These are phyloP conservation scores for Meles meles DNA, from an alignment of 2,113 vertebrate genomes.

Conservation along the genomic window DNA sequence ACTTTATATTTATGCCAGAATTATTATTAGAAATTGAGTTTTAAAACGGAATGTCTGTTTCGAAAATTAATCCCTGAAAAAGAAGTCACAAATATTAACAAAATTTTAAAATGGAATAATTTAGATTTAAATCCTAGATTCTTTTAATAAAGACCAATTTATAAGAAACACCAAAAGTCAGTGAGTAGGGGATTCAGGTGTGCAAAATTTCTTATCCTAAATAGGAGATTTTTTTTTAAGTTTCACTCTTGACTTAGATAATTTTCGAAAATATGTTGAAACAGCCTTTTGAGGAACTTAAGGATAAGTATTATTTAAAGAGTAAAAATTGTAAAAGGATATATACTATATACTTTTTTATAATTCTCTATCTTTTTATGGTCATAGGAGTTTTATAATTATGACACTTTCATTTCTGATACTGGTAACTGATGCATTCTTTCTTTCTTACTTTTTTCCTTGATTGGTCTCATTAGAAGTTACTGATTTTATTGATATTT, in stretches of 20 bases:
- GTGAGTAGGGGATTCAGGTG: not conserved
- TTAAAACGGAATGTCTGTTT: not conserved
- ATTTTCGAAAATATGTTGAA: not conserved
- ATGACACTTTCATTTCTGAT: not conserved
- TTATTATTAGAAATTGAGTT: not conserved
- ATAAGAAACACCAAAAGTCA: not conserved
- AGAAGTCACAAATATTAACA: not conserved
- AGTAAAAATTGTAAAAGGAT: not conserved
- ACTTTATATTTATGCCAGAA: not conserved
- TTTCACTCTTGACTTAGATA: not conserved
- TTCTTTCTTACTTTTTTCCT: not conserved
- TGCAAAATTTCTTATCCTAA: not conserved
- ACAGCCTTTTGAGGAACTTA: not conserved
- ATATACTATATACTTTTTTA: not conserved
- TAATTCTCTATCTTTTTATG: not conserved
- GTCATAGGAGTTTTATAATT: not conserved
- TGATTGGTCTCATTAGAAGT: not conserved
- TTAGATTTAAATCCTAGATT: not conserved
- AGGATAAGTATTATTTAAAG: not conserved
- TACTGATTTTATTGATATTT: not conserved
- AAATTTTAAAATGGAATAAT: not conserved
- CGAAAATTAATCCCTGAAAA: conserved; percentile 20
- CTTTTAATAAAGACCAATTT: not conserved
- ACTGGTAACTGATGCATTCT: not conserved
- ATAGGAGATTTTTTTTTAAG: not conserved